A percentile compares a stretch with the other conserved stretches of the same genome.
phyloP scores from a whole-genome alignment of 2,797 vertebrate genomes.

The Crypturellus tataupa region DNA sequence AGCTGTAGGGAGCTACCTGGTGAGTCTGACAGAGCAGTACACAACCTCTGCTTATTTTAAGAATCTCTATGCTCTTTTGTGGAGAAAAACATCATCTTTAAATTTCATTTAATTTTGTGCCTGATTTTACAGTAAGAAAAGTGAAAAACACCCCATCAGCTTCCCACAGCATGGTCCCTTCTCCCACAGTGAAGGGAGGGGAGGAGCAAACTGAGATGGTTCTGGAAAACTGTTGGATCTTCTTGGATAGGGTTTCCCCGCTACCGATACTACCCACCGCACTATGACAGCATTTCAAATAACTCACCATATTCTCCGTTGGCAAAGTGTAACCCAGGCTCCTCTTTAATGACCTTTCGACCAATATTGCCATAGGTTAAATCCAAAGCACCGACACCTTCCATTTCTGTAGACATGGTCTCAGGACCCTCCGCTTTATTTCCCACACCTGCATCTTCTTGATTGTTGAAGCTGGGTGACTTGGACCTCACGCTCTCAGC shows the following conservation, averaged over 20 bases:
- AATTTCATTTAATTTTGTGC: not conserved
- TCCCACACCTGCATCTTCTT: slow-evolving; percentile 72
- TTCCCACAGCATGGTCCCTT: not conserved
- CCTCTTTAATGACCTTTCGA: slow-evolving; percentile 88
- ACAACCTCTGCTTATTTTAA: not conserved
- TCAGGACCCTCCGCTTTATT: slow-evolving; percentile 82
- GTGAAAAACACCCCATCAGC: not conserved
- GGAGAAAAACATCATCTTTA: not conserved
- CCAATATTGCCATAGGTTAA: slow-evolving; percentile 88
- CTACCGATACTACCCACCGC: not conserved
- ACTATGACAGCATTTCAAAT: not conserved
- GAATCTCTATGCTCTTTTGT: not conserved
- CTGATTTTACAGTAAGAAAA: not conserved
- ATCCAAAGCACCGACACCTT: slow-evolving; percentile 90
- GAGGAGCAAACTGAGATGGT: not conserved
- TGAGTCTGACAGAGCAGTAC: not conserved
- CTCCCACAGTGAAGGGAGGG: not conserved
- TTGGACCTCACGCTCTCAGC: slow-evolving; percentile 81
- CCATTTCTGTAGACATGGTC: slow-evolving; percentile 75
- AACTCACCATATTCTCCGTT: slow-evolving; percentile 88
- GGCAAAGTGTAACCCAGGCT: slow-evolving; percentile 84
- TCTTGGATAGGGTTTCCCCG: not conserved
- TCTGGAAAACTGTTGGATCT: not conserved
- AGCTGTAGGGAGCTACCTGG: fast-evolving
- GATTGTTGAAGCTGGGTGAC: slow-evolving; percentile 83